Percentiles rank a stretch among this genome's conserved stretches.
Conservation (phyloP, 2,888 invertebrate genomes). For the Aricia artaxerxes region DNA sequence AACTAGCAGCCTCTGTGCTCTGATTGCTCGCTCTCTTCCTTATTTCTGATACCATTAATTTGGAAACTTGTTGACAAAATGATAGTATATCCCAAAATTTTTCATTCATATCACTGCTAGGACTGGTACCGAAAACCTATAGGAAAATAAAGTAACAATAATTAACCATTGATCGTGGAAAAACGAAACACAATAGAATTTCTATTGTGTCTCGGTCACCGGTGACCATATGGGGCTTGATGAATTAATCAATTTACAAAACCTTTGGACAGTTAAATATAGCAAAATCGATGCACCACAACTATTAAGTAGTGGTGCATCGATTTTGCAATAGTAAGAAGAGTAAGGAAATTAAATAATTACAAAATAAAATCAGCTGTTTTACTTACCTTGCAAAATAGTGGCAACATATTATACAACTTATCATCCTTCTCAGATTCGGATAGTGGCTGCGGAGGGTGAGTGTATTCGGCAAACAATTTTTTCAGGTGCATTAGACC, state of each 20-base stretch:
- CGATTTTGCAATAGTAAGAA: too few species aligned
- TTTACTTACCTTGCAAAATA: slow-evolving; percentile 94
- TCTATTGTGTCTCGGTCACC: too few species aligned
- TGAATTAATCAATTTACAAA: background rate
- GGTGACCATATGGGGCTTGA: too few species aligned
- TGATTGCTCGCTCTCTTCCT: slow-evolving; percentile 97
- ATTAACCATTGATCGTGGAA: background rate
- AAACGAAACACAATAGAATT: too few species aligned
- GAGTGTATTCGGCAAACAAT: slow-evolving; percentile 95
- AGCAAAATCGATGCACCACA: background rate
- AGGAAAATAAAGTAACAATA: slow-evolving; percentile 36
- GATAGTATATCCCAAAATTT: slow-evolving; percentile 98
- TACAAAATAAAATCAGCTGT: background rate
- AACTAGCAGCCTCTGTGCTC: slow-evolving; percentile 96
- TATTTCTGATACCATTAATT: slow-evolving; percentile 98
- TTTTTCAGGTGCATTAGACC: slow-evolving; percentile 98
- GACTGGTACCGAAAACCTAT: slow-evolving; percentile 95
- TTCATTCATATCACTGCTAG: slow-evolving; percentile 97
- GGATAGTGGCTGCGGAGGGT: slow-evolving; percentile 89
- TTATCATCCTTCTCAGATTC: slow-evolving; percentile 94
- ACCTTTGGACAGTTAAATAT: background rate
- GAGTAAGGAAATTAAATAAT: too few species aligned
- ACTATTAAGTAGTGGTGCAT: background rate
- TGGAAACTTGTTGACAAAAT: slow-evolving; percentile 96
- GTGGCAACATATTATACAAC: slow-evolving; percentile 97